These are phyloP conservation scores for Melipona beecheii DNA, from an alignment of 2,888 invertebrate species.

Conservation along the genomic window DNA sequence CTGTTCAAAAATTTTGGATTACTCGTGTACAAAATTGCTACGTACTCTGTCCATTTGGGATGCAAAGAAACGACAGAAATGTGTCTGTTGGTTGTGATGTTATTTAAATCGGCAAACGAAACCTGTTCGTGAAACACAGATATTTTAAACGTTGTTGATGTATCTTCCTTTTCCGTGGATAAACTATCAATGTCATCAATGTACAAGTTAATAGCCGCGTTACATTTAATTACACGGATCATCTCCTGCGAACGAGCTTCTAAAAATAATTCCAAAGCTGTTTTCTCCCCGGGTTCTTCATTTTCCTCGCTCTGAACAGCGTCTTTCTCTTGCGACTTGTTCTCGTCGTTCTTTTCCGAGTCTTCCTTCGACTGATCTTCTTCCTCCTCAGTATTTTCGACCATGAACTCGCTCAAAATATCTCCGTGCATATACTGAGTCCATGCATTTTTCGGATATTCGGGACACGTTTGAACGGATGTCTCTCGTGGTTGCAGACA, in stretches of 20 bases:
- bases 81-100: constrained; percentile 70
- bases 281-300: constrained; percentile 31
- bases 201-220: constrained; percentile 77
- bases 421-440: constrained; percentile 78
- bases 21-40: constrained; percentile 73
- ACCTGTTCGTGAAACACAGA: constrained; percentile 70
- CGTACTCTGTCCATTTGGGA: constrained; percentile 66
- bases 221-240: constrained; percentile 74
- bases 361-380: constrained; percentile 25
- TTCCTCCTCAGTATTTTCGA: constrained; percentile 17
- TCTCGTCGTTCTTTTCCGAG: constrained; percentile 50
- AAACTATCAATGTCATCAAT: constrained; percentile 75
- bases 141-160: too few species aligned
- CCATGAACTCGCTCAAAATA: constrained; percentile 8
- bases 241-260: constrained; percentile 61
- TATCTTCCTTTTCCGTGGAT: background rate
- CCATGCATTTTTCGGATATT: constrained; percentile 80
- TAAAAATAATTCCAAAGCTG: constrained; percentile 61
- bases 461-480: constrained; percentile 79
- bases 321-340: constrained; percentile 30
- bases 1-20: background rate
- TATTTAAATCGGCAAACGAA: constrained; percentile 74
- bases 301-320: constrained; percentile 1
- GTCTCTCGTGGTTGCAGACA: constrained; percentile 83
- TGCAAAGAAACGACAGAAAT: constrained; percentile 80